phyloP scores from a whole-genome alignment of 2,888 invertebrate species.

The Leptinotarsa haldemani region DNA sequence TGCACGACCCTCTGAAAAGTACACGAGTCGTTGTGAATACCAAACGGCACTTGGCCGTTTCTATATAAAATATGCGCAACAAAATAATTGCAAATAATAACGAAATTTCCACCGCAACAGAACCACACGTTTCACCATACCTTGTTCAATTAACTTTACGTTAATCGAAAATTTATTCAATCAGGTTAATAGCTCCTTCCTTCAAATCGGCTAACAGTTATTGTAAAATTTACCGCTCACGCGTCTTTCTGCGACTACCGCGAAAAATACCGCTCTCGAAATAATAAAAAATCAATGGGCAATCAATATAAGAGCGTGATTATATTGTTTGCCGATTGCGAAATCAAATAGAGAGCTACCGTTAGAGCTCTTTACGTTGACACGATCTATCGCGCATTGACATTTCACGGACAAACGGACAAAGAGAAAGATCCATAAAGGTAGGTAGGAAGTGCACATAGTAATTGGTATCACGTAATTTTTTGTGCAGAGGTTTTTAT shows the following conservation, averaged over 20 bases:
- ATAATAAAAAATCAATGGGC: constrained; percentile 8
- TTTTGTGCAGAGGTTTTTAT: background rate
- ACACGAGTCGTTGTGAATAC: background rate
- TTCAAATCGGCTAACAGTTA: constrained; percentile 16
- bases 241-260: background rate
- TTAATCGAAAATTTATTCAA: constrained; percentile 27
- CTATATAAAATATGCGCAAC: background rate
- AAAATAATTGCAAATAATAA: background rate
- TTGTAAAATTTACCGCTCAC: constrained; percentile 18
- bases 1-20: background rate
- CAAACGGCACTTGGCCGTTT: background rate
- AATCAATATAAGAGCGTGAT: constrained; percentile 9
- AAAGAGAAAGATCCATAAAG: background rate
- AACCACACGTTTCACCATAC: constrained; percentile 2
- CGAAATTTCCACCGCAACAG: constrained; percentile 8
- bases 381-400: constrained; percentile 3
- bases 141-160: constrained; percentile 21
- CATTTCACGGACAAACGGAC: background rate
- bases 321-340: constrained; percentile 15
- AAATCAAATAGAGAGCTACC: constrained; percentile 14
- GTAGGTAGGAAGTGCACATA: background rate
- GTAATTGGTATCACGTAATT: constrained; percentile 7
- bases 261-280: constrained; percentile 5
- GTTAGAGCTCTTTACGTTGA: constrained; percentile 1
- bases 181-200: constrained; percentile 20